Evolutionary conservation across 2,797 vertebrate species (phyloP).

Genomic region (Periparus ater): DNA sequence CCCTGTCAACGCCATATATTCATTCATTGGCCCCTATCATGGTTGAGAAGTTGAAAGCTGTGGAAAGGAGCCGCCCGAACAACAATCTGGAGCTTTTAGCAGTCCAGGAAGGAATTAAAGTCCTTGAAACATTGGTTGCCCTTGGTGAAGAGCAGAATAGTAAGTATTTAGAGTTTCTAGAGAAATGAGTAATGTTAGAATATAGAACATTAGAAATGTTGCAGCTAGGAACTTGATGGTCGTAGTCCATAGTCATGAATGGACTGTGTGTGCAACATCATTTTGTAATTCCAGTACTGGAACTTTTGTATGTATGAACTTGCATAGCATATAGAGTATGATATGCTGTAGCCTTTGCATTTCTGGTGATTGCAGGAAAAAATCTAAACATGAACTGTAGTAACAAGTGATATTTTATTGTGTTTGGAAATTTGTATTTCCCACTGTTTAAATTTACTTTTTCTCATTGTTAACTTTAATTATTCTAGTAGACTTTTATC

Average conservation of each 20-base stretch:
- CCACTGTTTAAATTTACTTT: background rate
- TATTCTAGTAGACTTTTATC: background rate
- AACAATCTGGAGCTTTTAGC: conserved; percentile 88
- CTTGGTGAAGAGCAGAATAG: conserved; percentile 95
- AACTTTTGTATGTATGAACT: background rate
- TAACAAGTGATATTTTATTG: background rate
- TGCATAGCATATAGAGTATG: background rate
- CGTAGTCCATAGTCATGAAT: background rate
- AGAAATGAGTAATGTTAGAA: background rate
- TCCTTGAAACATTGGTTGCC: conserved; percentile 91
- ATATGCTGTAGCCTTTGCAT: background rate
- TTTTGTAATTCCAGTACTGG: background rate
- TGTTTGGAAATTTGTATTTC: background rate
- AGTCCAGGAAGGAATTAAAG: conserved; percentile 94
- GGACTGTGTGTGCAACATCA: background rate
- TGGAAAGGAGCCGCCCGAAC: conserved; percentile 85
- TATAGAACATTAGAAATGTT: background rate
- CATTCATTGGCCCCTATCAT: conserved; percentile 91
- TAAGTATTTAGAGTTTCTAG: conserved; percentile 78
- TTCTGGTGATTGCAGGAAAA: background rate
- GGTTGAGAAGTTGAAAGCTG: conserved; percentile 94
- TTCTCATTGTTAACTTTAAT: background rate
- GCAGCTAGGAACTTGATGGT: background rate
- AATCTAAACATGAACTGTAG: background rate
- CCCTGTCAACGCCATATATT: conserved; percentile 94